Evolutionary conservation across 1,140 invertebrate species (phyloP).

Genomic region (Apis laboriosa): DNA sequence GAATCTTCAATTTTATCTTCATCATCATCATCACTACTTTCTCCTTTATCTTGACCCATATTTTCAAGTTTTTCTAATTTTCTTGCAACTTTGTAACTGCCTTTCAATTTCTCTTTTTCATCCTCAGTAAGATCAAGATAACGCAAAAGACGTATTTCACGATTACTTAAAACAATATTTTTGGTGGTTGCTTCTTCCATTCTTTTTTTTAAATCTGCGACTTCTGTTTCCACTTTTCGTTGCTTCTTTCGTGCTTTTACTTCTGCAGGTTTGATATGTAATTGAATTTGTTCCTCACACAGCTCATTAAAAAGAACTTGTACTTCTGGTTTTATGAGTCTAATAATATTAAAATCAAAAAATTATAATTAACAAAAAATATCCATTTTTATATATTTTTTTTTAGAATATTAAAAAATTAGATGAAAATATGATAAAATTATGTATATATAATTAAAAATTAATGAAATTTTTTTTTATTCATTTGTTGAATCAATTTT

Average conservation of each 20-base stretch:
- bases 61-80: constrained; percentile 95
- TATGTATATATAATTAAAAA: constrained; percentile 9
- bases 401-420: too few species aligned
- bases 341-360: constrained; percentile 61
- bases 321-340: constrained; percentile 88
- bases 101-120: constrained; percentile 95
- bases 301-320: constrained; percentile 89
- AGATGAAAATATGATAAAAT: not conserved
- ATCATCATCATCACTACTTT: constrained; percentile 86
- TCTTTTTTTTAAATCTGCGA: constrained; percentile 92
- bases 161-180: constrained; percentile 94
- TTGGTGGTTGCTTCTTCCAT: constrained; percentile 88
- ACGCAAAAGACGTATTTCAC: constrained; percentile 93
- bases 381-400: too few species aligned
- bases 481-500: not conserved
- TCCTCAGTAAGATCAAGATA: constrained; percentile 96
- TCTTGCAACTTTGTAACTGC: constrained; percentile 95
- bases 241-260: constrained; percentile 93
- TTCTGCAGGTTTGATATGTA: constrained; percentile 91
- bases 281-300: constrained; percentile 93
- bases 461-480: not conserved
- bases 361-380: constrained; percentile 29
- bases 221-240: constrained; percentile 94
- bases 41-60: constrained; percentile 85
- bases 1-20: constrained; percentile 86